Conservation (phyloP, 2,888 invertebrate genomes). For the Coremacera marginata region DNA sequence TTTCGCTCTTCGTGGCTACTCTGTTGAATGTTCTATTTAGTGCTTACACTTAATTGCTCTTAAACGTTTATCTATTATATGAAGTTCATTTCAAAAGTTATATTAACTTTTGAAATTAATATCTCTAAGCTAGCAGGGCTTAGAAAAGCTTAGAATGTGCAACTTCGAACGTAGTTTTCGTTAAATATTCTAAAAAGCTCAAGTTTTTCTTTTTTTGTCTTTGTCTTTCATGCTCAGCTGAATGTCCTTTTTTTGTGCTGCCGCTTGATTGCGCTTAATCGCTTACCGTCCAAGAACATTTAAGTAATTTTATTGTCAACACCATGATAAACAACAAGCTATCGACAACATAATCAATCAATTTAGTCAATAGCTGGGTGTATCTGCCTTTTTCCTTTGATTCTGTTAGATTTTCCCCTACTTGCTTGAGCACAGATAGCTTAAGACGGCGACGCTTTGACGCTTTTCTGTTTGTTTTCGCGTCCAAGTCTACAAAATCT, state of each 20-base stretch:
- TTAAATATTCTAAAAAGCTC: neutral
- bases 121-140: too few species aligned
- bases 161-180: too few species aligned
- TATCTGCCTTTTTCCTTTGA: neutral
- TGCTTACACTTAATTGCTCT: too few species aligned
- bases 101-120: too few species aligned
- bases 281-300: slow-evolving; percentile 29
- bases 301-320: slow-evolving; percentile 39
- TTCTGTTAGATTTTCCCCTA: neutral
- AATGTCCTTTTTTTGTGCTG: neutral
- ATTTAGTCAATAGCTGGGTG: slow-evolving; percentile 31
- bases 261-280: slow-evolving; percentile 24
- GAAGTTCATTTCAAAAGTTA: too few species aligned
- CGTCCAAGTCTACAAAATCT: slow-evolving; percentile 9
- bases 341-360: slow-evolving; percentile 38
- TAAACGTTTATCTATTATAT: too few species aligned
- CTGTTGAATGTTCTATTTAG: too few species aligned
- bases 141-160: too few species aligned
- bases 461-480: slow-evolving; percentile 28
- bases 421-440: neutral
- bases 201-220: too few species aligned
- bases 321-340: slow-evolving; percentile 33
- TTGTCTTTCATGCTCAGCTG: neutral
- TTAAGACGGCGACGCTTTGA: neutral
- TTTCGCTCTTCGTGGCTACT: too few species aligned